A percentile compares a stretch with the other conserved stretches of the same genome.
Evolutionary conservation across 2,113 vertebrate genomes (phyloP).

Genomic region (Mystacornis crossleyi): DNA sequence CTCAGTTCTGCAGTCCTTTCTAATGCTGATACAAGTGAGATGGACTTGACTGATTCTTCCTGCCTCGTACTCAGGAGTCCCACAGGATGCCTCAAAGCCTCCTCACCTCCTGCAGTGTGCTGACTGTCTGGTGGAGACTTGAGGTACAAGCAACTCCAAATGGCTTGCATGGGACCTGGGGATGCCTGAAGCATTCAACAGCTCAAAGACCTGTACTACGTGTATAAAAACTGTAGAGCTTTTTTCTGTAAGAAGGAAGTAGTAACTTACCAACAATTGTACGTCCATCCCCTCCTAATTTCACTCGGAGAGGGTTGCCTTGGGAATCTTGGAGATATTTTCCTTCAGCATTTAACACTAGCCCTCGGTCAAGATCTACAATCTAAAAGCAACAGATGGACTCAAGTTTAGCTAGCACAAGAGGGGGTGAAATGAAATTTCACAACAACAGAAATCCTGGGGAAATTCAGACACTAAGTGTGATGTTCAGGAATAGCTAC

Average conservation of each 20-base stretch:
- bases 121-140: not conserved
- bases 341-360: slow-evolving; percentile 93
- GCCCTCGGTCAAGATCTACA: slow-evolving; percentile 88
- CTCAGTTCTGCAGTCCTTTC: not conserved
- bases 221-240: not conserved
- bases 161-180: not conserved
- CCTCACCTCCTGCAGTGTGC: not conserved
- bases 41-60: not conserved
- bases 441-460: not conserved
- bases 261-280: slow-evolving; percentile 90
- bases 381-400: slow-evolving; percentile 77
- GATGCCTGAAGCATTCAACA: not conserved
- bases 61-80: fast-evolving
- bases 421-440: not conserved
- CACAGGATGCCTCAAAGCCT: not conserved
- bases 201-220: not conserved
- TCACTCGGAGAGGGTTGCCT: slow-evolving; percentile 89
- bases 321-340: slow-evolving; percentile 91
- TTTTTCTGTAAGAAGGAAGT: not conserved
- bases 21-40: not conserved
- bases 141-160: not conserved
- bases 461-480: not conserved
- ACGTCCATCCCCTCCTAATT: slow-evolving; percentile 92
- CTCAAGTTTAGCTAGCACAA: not conserved
- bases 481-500: not conserved